Base-by-base conservation (phyloP, 2,797 vertebrate species). In the Anabas testudineus region DNA sequence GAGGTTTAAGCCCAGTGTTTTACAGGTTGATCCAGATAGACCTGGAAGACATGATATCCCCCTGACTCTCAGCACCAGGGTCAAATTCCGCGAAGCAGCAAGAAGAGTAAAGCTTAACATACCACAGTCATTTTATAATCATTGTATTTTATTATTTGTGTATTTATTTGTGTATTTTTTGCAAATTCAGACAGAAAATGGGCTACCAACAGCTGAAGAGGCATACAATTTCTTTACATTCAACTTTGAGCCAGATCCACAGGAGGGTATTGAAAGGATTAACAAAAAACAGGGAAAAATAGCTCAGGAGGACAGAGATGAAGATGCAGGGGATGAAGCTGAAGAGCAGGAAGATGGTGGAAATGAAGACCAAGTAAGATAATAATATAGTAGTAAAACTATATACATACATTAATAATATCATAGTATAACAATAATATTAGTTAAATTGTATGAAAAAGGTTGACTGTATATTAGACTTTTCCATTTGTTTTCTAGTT, bases 171-270 rank as follows among this genome's bases (percentile, higher is more conserved):
- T 53, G 10, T 12, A 21, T 57, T 51, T 12, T 22, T 67, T 59
- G 13, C 9, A 34, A 69, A 65, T 49, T 10, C 77, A 97, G 96
- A 63, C 65, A 7, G 94, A 90, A 0, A 90, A 84, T 47, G 94
- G 91, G 52, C 81, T 94, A 46, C 96, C 96, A 10, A 95, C 95
- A 1, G 80, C 93, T 12, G 96, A 98, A 71, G 97, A 98, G 77
- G 93, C 96, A 0, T 98, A 95, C 77, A 94, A 96, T 75, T 99
- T 99, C 86, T 99, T 99, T 78, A 99, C 97, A 1, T 96, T 96
- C 47, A 94, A 91, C 93, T 98, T 97, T 92, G 95, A 96, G 80
- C 88, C 95, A 0, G 94, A 96, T 21, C 93, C 93, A 59, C 82
- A 93, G 19, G 91, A 88, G n/a, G 18, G 13, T 14, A 69, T 71